Evolutionary conservation across 2,888 invertebrate species (phyloP).

Genomic region (Xestia sexstrigata): DNA sequence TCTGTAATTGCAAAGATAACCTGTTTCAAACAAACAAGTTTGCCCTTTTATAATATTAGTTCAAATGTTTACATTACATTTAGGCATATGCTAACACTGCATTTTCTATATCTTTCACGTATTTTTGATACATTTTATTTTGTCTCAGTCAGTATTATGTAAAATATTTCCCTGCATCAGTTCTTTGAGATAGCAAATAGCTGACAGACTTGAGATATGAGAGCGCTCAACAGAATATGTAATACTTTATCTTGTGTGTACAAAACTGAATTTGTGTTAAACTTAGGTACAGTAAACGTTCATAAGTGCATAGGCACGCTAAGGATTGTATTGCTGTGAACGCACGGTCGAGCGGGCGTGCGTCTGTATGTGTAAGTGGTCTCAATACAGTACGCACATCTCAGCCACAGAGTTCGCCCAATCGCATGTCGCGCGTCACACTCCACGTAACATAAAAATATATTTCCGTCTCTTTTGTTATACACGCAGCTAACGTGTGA

Average conservation of each 20-base stretch:
- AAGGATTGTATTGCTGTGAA: too few species aligned
- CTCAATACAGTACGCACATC: too few species aligned
- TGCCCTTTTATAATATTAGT: not conserved
- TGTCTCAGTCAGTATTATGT: not conserved
- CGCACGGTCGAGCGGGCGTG: too few species aligned
- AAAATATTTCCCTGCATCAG: conserved; percentile 4
- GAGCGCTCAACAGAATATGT: conserved; percentile 18
- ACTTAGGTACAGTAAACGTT: too few species aligned
- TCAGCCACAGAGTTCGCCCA: too few species aligned
- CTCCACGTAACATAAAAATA: too few species aligned
- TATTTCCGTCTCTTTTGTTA: too few species aligned
- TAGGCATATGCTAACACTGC: not conserved
- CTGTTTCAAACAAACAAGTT: not conserved
- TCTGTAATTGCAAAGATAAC: not conserved
- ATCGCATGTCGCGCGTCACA: too few species aligned
- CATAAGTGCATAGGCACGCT: too few species aligned
- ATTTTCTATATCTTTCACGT: not conserved
- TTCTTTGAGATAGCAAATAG: conserved; percentile 9
- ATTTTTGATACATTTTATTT: not conserved
- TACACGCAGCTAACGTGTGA: too few species aligned
- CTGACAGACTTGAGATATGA: conserved; percentile 14
- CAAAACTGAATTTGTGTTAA: not conserved
- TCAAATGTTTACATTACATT: not conserved
- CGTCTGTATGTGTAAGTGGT: too few species aligned
- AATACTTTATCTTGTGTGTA: not conserved